Evolutionary conservation across 1,140 invertebrate species (phyloP).

Genomic region (Temnothorax longispinosus): DNA sequence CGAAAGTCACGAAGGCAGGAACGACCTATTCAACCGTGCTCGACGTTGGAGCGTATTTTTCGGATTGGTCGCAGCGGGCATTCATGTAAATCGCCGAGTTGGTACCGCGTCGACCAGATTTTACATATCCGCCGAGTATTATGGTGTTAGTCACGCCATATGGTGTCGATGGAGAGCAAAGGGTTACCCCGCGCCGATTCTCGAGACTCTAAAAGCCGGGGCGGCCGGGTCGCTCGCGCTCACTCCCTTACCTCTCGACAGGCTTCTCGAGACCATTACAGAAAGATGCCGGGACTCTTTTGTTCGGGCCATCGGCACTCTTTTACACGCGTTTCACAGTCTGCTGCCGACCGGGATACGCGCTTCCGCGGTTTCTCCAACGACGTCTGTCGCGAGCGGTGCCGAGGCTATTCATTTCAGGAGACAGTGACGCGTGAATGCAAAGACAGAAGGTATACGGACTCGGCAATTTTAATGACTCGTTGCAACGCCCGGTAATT

Average conservation of each 20-base stretch:
- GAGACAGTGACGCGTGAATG: conserved; percentile 30
- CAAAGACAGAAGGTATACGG: conserved; percentile 22
- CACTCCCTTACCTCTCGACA: conserved; percentile 33
- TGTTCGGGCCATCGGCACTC: conserved; percentile 61
- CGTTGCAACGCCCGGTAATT: conserved; percentile 25
- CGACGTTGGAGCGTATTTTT: conserved; percentile 17
- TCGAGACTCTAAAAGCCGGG: conserved; percentile 68
- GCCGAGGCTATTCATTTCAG: conserved; percentile 34
- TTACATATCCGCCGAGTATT: conserved; percentile 60
- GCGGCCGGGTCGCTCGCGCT: neutral
- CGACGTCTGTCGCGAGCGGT: conserved; percentile 38
- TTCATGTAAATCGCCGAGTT: neutral
- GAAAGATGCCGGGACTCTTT: conserved; percentile 65
- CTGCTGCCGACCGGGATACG: conserved; percentile 47
- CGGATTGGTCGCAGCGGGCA: conserved; percentile 14
- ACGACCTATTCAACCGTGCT: conserved; percentile 20
- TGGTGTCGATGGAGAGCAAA: conserved; percentile 75
- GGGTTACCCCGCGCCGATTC: conserved; percentile 61
- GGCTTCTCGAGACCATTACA: conserved; percentile 55
- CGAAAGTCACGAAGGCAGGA: conserved; percentile 1
- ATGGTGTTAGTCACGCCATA: conserved; percentile 74
- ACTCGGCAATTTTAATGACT: conserved; percentile 38
- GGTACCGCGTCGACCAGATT: conserved; percentile 25
- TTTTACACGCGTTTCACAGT: conserved; percentile 54
- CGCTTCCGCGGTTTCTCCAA: conserved; percentile 39